Percentiles rank a stretch among this genome's conserved stretches.
Conservation (phyloP, 2,888 invertebrate genomes). For the Latrodectus elegans region DNA sequence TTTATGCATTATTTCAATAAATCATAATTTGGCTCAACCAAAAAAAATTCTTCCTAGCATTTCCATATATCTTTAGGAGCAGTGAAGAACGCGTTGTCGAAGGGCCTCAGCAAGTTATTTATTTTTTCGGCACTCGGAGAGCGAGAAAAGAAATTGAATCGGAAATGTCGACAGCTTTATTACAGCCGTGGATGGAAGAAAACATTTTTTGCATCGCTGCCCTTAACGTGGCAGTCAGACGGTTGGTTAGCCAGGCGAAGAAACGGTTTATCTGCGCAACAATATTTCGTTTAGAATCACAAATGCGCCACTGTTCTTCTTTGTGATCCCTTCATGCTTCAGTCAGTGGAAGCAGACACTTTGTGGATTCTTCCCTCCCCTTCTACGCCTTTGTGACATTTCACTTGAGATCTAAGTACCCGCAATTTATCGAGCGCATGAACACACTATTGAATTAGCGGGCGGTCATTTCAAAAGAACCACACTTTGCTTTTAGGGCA, state of each 20-base stretch:
- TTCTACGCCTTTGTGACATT: background rate
- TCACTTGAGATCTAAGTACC: background rate
- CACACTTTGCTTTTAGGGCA: too few relatives aligned
- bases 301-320: conserved; percentile 56
- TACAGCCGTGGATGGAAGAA: conserved; percentile 43
- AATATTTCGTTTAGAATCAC: conserved; percentile 58
- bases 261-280: conserved; percentile 39
- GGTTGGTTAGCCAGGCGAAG: conserved; percentile 65
- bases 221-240: conserved; percentile 44
- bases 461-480: too few relatives aligned
- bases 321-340: conserved; percentile 61
- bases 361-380: conserved; percentile 20
- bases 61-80: too few relatives aligned
- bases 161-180: conserved; percentile 61
- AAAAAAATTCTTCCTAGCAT: too few relatives aligned
- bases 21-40: too few relatives aligned
- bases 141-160: conserved; percentile 50
- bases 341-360: conserved; percentile 55
- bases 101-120: too few relatives aligned
- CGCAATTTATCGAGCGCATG: too few relatives aligned
- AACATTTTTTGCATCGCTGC: conserved; percentile 50
- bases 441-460: too few relatives aligned
- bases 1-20: too few relatives aligned
- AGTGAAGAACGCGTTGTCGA: too few relatives aligned
- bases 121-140: background rate